Evolutionary conservation across 2,888 invertebrate genomes (phyloP), one percentile per base, ranked within the genome.

Genomic region (Cremastinae sp.): DNA sequence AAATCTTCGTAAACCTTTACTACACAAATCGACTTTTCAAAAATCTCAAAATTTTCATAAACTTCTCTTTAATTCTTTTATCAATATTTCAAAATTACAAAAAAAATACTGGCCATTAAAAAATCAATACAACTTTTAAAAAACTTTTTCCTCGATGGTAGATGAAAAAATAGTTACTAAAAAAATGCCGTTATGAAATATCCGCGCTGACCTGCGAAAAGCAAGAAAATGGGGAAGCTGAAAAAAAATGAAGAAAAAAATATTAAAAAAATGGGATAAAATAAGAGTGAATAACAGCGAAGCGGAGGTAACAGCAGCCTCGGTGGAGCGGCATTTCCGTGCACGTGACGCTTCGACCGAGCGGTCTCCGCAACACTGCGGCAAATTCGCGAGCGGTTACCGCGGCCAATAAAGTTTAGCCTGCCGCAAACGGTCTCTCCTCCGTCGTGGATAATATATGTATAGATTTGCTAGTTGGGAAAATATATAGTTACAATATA

Each of bases 331-430:
- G 75, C 75, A 68, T 76, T 76, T 76, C 75, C 75, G 75, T 69
- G 75, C 75, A 76, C 75, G 75, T 76, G 75, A 76, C 75, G 75
- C 72, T 72, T 14, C 61, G 61, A 20, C 62, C 62, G 39, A 53
- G 56, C 51, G 53, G 51, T 51, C 72, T 68, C 72, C 62, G 62
- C 68, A 75, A 72, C 55, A 66, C 66, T 75, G 75, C 75, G 75
- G 75, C 66, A 76, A 72, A 76, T 76, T 76, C 75, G 72, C 75
- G 72, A 72, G 68, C 72, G 75, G 75, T 72, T 72, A 76, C 75
- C 72, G 72, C 58, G 75, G 75, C 75, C 75, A 76, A 76, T 76
- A 76, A 76, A 76, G 72, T 76, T 76, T 72, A 76, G 56, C 75
- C 62, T 53, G 53, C 70, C 72, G 68, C 68, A 62, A 71, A 76